A percentile compares a stretch with the other conserved stretches of the same genome.
Evolutionary conservation across 2,888 invertebrate genomes (phyloP).

Genomic region (Dione vanillae): DNA sequence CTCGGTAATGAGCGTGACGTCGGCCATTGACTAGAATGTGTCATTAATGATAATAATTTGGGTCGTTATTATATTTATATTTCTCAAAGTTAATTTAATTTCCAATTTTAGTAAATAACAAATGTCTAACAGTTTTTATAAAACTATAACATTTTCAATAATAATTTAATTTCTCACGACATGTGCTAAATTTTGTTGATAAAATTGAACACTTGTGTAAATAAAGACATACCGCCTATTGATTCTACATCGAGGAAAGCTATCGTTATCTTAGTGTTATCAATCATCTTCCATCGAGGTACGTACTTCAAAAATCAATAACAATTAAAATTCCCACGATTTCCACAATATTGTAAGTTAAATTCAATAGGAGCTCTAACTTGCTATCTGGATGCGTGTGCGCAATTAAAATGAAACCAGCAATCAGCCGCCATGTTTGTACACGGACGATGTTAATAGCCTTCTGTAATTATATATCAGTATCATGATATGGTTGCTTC

Average conservation of each 20-base stretch:
- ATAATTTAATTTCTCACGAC: not conserved
- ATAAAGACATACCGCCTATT: not conserved
- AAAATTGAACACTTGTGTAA: conserved; percentile 13
- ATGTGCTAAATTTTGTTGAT: not conserved
- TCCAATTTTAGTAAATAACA: not conserved
- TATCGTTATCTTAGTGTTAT: conserved; percentile 39
- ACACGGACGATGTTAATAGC: conserved; percentile 84
- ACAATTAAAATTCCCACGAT: conserved; percentile 77
- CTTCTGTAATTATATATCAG: conserved; percentile 81
- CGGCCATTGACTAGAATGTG: conserved; percentile 74
- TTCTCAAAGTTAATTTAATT: conserved; percentile 44
- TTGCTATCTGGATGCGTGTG: conserved; percentile 79
- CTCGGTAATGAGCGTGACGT: conserved; percentile 80
- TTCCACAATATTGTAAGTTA: conserved; percentile 63
- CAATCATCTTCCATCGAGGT: conserved; percentile 47
- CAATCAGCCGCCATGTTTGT: conserved; percentile 85
- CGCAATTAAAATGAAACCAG: conserved; percentile 84
- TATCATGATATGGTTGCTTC: conserved; percentile 79
- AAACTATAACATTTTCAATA: not conserved
- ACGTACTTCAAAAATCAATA: conserved; percentile 66
- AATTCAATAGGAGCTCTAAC: conserved; percentile 75
- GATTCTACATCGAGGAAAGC: conserved; percentile 22
- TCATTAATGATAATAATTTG: conserved; percentile 82
- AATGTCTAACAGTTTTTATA: not conserved
- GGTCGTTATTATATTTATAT: conserved; percentile 70